Evolutionary conservation across 1,140 invertebrate genomes (phyloP).

Genomic region (Sminthurinus signatus): DNA sequence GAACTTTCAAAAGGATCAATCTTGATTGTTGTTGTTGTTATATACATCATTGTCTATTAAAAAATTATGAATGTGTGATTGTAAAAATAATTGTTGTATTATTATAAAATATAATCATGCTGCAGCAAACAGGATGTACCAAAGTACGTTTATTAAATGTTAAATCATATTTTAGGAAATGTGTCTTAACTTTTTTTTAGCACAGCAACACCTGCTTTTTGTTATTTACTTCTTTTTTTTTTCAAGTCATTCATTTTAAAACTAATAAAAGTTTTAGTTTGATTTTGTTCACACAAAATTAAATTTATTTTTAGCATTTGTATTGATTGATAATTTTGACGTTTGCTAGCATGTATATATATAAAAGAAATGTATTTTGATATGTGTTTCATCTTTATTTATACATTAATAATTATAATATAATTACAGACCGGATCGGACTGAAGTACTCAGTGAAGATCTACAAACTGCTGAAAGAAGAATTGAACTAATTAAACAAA

Average conservation of each 20-base stretch:
- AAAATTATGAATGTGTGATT: too few relatives aligned
- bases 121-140: not conserved
- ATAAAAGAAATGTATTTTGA: not conserved
- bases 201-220: not conserved
- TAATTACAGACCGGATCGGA: constrained; percentile 74
- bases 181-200: too few relatives aligned
- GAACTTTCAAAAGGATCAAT: not conserved
- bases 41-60: not conserved
- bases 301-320: not conserved
- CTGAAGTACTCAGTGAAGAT: constrained; percentile 78
- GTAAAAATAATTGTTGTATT: too few relatives aligned
- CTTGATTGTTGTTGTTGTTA: not conserved
- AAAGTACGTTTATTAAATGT: not conserved
- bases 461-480: constrained; percentile 75
- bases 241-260: not conserved
- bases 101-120: not conserved
- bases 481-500: constrained; percentile 74
- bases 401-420: too few relatives aligned
- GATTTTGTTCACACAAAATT: not conserved
- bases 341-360: not conserved
- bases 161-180: too few relatives aligned
- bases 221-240: not conserved
- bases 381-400: not conserved
- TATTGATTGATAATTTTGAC: not conserved
- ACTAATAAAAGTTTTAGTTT: not conserved